These are phyloP conservation scores for Gymnocephalus cernua DNA, from an alignment of 2,113 vertebrate genomes.

Conservation along the genomic window DNA sequence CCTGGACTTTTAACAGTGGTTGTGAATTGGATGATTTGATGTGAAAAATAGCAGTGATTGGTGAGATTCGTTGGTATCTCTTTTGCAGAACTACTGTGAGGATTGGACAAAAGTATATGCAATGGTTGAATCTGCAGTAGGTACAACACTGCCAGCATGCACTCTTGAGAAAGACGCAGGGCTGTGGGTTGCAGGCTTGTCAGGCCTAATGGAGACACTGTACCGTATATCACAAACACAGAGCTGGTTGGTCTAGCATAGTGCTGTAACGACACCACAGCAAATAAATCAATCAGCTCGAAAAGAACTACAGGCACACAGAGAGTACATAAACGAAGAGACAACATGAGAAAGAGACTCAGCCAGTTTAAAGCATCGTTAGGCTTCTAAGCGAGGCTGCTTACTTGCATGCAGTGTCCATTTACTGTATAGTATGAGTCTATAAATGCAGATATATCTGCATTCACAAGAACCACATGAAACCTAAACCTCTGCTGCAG, in stretches of 20 bases:
- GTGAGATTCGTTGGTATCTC: neutral
- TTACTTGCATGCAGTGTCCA: constrained; percentile 34
- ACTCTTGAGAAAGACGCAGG: constrained; percentile 5
- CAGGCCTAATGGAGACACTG: constrained; percentile 52
- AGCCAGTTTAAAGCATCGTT: constrained; percentile 16
- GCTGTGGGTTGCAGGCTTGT: constrained; percentile 19
- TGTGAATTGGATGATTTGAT: neutral
- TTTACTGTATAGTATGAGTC: constrained; percentile 1
- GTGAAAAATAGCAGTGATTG: neutral
- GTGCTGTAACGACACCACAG: constrained; percentile 53
- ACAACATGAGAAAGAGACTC: constrained; percentile 33
- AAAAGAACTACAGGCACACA: constrained; percentile 53
- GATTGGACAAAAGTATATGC: neutral
- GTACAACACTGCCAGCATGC: neutral
- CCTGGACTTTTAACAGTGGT: neutral
- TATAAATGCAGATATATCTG: neutral
- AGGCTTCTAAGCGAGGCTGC: constrained; percentile 5
- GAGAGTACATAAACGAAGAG: constrained; percentile 49
- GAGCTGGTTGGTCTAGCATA: constrained; percentile 37
- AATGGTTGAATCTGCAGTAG: neutral
- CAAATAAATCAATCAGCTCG: constrained; percentile 71
- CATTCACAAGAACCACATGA: constrained; percentile 15
- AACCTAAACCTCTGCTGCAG: constrained; percentile 21
- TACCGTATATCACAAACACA: constrained; percentile 51
- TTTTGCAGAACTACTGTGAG: neutral